These are phyloP conservation scores for Aethes cnicana DNA, from an alignment of 2,888 invertebrate species.

Conservation along the genomic window DNA sequence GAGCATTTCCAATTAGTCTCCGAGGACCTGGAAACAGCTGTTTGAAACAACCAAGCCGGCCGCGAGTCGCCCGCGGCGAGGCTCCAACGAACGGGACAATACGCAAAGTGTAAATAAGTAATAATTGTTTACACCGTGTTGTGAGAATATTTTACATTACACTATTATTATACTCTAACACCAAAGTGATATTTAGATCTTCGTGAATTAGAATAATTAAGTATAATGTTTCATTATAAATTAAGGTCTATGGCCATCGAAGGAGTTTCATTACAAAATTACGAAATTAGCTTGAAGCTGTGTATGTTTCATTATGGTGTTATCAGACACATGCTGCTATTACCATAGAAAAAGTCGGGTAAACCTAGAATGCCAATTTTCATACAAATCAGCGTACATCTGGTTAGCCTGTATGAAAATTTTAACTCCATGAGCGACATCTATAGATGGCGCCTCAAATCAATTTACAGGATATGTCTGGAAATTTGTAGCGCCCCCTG, in stretches of 20 bases:
- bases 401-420: too few species aligned
- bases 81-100: neutral
- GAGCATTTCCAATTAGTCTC: conserved; percentile 80
- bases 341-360: too few species aligned
- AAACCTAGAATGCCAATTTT: too few species aligned
- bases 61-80: neutral
- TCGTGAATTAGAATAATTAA: conserved; percentile 42
- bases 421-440: too few species aligned
- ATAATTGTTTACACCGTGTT: conserved; percentile 16
- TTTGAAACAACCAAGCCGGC: conserved; percentile 50
- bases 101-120: conserved; percentile 11
- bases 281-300: conserved; percentile 6
- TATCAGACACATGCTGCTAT: too few species aligned
- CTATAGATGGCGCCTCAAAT: too few species aligned
- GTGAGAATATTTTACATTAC: conserved; percentile 37
- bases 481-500: too few species aligned
- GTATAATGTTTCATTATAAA: conserved; percentile 38
- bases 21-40: conserved; percentile 77
- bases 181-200: conserved; percentile 70
- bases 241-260: conserved; percentile 36
- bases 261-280: conserved; percentile 17
- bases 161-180: conserved; percentile 46
- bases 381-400: too few species aligned
- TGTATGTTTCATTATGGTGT: conserved; percentile 4
- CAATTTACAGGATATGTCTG: too few species aligned